Base-by-base conservation (phyloP, 2,113 vertebrate species). In the Propithecus coquereli region DNA sequence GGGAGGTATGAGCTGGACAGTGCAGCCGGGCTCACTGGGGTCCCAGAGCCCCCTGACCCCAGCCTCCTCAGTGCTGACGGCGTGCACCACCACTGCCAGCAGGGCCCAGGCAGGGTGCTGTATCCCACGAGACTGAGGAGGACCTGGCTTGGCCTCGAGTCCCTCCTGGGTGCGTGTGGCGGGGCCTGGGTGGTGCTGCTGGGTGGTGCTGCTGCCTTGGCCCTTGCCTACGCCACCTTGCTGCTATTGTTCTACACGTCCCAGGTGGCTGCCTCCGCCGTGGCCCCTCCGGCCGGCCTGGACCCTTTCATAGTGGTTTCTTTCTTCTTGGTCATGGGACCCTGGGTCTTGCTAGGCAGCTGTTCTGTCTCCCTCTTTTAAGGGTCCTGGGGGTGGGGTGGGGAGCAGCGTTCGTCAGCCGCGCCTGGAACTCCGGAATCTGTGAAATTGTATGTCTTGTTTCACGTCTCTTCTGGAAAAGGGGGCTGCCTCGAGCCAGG, bases 401-500 rank as follows among this genome's bases (percentile, higher is more conserved):
- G 90, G 81, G 61, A 68, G 84, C 65, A 32, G 59, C 13, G 1
- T n/a, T 77, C 52, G 2, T 74, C 92, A 5, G 6, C 70, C 10
- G 2, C 57, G 71, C 92, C 77, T 5, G 34, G 95, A 83, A 47
- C 92, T 68, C 94, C 2, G 32, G 97, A 81, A 43, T 63, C 92
- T 5, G 71, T 96, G 90, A 95, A 91, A 95, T 85, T 6, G 37
- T 89, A 5, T 97, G 93, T 97, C 96, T 97, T 96, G 84, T 97
- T 68, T 97, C 95, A 54, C 94, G 7, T 97, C 97, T 97, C 95
- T 97, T 94, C 97, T 95, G 96, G 98, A 79, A 96, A 97, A 97
- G 98, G 96, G 98, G 97, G 94, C 95, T 95, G 73, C 96, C 74
- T 70, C 73, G 2, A 95, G 98, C 96, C 98, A 96, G 95, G 96